These are phyloP conservation scores for Actinernus sp. DNA, from an alignment of 92 coral and sea anemone species.

Conservation along the genomic window DNA sequence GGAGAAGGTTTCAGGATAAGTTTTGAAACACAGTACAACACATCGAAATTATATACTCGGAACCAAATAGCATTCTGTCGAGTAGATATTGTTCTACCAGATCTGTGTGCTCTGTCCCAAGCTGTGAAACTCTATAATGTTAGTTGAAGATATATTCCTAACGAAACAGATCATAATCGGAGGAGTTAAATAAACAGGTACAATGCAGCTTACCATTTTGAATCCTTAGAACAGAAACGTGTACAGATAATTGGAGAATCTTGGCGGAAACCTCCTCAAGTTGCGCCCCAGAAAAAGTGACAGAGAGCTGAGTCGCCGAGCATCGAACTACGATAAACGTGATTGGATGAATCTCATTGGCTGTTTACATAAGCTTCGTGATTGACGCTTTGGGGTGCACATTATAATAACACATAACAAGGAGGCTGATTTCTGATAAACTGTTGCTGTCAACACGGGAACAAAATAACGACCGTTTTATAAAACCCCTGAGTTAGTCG, in stretches of 20 bases:
- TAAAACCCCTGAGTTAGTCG: too few species aligned
- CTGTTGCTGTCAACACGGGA: too few species aligned
- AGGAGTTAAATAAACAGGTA: not conserved
- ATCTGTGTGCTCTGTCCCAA: too few species aligned
- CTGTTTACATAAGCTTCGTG: not conserved
- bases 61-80: not conserved
- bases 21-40: not conserved
- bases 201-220: slow-evolving; percentile 1
- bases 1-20: not conserved
- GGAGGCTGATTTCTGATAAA: too few species aligned
- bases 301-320: not conserved
- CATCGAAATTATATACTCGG: not conserved
- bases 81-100: not conserved
- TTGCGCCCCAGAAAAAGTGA: not conserved
- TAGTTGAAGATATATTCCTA: not conserved
- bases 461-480: too few species aligned
- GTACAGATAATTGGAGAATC: not conserved
- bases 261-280: not conserved
- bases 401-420: too few species aligned
- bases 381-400: too few species aligned
- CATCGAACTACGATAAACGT: not conserved
- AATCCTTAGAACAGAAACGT: not conserved
- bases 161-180: not conserved
- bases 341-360: not conserved
- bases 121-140: not conserved